A percentile compares a stretch with the other conserved stretches of the same genome.
phyloP scores from a whole-genome alignment of 2,888 invertebrate species.

The Helicoverpa assulta region DNA sequence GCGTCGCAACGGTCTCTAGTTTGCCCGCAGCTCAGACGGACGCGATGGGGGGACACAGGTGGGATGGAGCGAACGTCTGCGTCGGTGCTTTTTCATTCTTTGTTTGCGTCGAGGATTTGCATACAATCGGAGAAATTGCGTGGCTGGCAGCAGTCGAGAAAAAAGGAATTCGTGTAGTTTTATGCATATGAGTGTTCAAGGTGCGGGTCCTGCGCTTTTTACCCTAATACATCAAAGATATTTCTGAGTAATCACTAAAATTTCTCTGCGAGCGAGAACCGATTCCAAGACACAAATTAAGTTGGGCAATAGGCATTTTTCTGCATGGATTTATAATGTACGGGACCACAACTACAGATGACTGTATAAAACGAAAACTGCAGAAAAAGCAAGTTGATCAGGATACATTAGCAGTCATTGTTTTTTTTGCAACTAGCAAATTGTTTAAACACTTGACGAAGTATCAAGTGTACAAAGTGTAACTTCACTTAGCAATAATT shows the following conservation, averaged over 20 bases:
- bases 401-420: too few species aligned
- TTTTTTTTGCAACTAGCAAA: neutral
- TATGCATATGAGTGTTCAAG: conserved; percentile 77
- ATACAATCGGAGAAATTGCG: conserved; percentile 89
- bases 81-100: conserved; percentile 87
- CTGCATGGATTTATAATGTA: too few species aligned
- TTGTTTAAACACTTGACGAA: neutral
- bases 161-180: conserved; percentile 82
- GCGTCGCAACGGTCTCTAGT: conserved; percentile 74
- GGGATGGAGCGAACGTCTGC: conserved; percentile 81
- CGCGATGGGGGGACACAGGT: conserved; percentile 77
- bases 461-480: conserved; percentile 17
- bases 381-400: too few species aligned
- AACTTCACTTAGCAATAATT: conserved; percentile 48
- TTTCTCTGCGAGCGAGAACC: conserved; percentile 1
- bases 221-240: conserved; percentile 55
- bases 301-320: too few species aligned
- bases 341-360: neutral
- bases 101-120: conserved; percentile 88
- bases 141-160: conserved; percentile 78
- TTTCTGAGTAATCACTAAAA: conserved; percentile 16
- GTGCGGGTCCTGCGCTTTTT: conserved; percentile 69
- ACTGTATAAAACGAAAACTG: neutral
- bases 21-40: conserved; percentile 76
- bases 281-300: neutral